Evolutionary conservation across 2,113 vertebrate species (phyloP).

Genomic region (Nesospiza acunhae): DNA sequence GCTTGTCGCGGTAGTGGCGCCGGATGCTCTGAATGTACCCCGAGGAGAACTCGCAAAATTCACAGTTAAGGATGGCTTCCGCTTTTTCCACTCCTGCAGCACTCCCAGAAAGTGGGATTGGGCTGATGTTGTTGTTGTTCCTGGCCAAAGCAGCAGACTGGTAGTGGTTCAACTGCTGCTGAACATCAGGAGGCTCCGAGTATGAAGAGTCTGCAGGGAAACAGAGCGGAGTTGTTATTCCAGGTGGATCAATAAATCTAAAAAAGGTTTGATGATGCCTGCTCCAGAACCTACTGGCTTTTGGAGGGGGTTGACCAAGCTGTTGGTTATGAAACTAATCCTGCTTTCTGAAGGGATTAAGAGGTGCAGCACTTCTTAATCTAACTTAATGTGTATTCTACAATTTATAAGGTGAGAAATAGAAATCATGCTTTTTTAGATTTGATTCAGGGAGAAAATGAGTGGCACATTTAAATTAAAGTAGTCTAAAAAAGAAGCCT

Average conservation of each 20-base stretch:
- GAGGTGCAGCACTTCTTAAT: background rate
- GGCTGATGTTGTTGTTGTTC: constrained; percentile 83
- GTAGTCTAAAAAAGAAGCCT: constrained; percentile 29
- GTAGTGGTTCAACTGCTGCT: constrained; percentile 94
- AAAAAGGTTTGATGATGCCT: background rate
- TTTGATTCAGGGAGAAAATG: background rate
- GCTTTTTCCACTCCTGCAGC: constrained; percentile 71
- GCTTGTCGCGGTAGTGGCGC: constrained; percentile 96
- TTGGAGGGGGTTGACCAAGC: background rate
- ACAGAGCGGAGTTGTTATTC: background rate
- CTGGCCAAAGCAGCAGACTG: constrained; percentile 88
- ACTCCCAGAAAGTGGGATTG: constrained; percentile 72
- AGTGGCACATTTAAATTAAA: constrained; percentile 29
- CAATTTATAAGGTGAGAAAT: background rate
- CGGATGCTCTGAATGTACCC: constrained; percentile 98
- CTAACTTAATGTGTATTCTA: background rate
- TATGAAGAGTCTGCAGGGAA: constrained; percentile 83
- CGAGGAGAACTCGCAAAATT: constrained; percentile 98
- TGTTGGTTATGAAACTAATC: background rate
- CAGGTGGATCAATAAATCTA: background rate
- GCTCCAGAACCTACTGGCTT: background rate
- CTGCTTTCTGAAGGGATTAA: background rate
- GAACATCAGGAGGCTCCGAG: constrained; percentile 91
- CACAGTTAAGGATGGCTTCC: constrained; percentile 88
- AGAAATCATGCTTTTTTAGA: background rate